phyloP scores from a whole-genome alignment of 2,797 vertebrate genomes.

The Epinephelus awoara region DNA sequence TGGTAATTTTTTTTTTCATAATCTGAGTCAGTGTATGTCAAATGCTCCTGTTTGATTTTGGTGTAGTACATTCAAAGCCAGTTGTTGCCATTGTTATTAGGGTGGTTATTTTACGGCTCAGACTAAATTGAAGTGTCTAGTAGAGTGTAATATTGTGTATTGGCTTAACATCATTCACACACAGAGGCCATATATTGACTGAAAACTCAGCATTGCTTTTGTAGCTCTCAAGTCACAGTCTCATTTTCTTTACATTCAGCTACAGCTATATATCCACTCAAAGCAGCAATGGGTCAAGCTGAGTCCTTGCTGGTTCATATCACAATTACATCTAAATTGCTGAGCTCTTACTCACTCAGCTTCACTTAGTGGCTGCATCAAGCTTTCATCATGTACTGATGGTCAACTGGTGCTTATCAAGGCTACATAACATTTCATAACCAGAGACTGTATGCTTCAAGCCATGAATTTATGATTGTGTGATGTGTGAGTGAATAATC shows the following conservation, averaged over 20 bases:
- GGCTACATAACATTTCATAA: background rate
- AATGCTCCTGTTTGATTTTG: too few relatives aligned
- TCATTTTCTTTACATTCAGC: conserved; percentile 23
- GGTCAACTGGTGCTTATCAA: conserved; percentile 38
- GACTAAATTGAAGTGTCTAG: background rate
- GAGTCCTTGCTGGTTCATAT: conserved; percentile 22
- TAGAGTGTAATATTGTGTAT: background rate
- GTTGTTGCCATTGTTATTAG: too few relatives aligned
- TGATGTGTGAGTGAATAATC: conserved; percentile 18
- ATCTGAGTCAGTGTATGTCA: too few relatives aligned
- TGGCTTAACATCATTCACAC: background rate
- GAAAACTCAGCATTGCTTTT: conserved; percentile 1
- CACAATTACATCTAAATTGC: conserved; percentile 29
- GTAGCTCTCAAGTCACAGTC: background rate
- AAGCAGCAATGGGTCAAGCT: conserved; percentile 21
- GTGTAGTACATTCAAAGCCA: too few relatives aligned
- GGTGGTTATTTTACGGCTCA: too few relatives aligned
- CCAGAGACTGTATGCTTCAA: background rate
- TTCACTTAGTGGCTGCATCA: conserved; percentile 28
- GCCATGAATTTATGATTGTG: conserved; percentile 13
- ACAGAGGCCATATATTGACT: background rate
- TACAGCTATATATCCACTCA: conserved; percentile 24
- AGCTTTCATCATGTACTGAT: conserved; percentile 28
- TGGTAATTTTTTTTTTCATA: too few relatives aligned
- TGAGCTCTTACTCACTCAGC: conserved; percentile 35